These are phyloP conservation scores for Okamejei kenojei DNA, from an alignment of 2,797 vertebrate genomes.

Conservation along the genomic window DNA sequence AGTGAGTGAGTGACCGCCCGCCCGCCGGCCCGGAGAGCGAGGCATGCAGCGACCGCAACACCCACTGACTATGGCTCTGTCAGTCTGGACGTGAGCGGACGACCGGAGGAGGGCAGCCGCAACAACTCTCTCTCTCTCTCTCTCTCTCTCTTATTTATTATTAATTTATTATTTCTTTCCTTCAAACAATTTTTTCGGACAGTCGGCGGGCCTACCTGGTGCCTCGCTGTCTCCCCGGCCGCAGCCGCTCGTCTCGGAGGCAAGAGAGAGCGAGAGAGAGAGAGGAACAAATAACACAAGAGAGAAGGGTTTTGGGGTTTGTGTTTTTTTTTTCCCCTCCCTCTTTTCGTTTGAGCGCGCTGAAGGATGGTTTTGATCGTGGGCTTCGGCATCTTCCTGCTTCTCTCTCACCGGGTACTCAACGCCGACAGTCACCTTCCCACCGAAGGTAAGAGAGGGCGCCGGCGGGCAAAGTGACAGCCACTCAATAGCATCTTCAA, in stretches of 20 bases:
- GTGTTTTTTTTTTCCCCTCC: neutral
- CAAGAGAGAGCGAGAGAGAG: neutral
- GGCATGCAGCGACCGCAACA: neutral
- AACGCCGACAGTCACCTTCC: conserved; percentile 11
- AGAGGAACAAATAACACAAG: too few relatives aligned
- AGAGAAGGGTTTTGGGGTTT: neutral
- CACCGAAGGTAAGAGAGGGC: conserved; percentile 20
- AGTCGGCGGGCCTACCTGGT: conserved; percentile 11
- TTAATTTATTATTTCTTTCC: neutral
- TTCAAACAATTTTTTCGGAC: neutral
- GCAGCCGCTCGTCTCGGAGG: neutral
- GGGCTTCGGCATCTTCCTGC: conserved; percentile 14
- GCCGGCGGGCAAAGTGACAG: neutral
- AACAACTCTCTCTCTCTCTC: neutral
- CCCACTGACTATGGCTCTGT: conserved; percentile 10
- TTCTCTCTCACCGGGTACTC: conserved; percentile 3
- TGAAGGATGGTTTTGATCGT: conserved; percentile 29
- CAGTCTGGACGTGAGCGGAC: conserved; percentile 13
- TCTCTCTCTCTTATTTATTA: too few relatives aligned
- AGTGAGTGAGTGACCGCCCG: neutral
- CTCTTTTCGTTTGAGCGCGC: neutral
- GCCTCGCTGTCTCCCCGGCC: neutral
- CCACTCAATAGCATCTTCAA: neutral
- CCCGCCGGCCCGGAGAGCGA: too few relatives aligned
- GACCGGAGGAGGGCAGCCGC: conserved; percentile 15